Evolutionary conservation across 2,888 invertebrate species (phyloP), one percentile per base, ranked within the genome.

Genomic region (Taenaris catops): DNA sequence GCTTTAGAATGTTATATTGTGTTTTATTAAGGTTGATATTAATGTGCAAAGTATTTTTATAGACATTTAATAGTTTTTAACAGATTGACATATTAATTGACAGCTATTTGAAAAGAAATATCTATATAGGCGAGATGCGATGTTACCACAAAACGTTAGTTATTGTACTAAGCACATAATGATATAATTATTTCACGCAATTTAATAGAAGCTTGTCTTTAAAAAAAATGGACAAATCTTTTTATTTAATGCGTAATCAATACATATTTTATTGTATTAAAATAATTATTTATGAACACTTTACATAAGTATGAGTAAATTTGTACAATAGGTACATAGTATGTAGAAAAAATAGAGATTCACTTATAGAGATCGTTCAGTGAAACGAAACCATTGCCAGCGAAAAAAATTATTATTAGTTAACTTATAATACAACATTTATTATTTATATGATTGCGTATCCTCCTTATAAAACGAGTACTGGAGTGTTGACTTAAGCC

Each of bases 301-400:
- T 81, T 72, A 78, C 71, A 78, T 61, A 75, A 58, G 68, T 72
- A 64, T 71, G 73, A 78, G 70, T 78, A 66, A 71, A 73, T 83
- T 80, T 86, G 78, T 84, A 83, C 76, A 78, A 80, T 76, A 57
- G 56, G 56, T 57, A 78, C 79, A 76, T 79, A 81, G 79, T 73
- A 72, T 80, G 83, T 86, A 84, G 86, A 83, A 86, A 86, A 86
- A 86, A 86, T 86, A 86, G 81, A 84, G 81, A 81, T 83, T 84
- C 79, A 78, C 78, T 80, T 74, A 68, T 72, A 80, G 83, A 86
- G 78, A 80, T 79, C 78, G 70, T 67, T 63, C 83, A 83, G 76
- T 86, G 83, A 86, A 86, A 86, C 84, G 53, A 73, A 74, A 67
- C 73, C 83, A 83, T 86, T 67, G 74, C 65, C 63, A 74, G 79